Evolutionary conservation across 2,113 vertebrate species (phyloP).

Genomic region (Entelurus aequoreus): DNA sequence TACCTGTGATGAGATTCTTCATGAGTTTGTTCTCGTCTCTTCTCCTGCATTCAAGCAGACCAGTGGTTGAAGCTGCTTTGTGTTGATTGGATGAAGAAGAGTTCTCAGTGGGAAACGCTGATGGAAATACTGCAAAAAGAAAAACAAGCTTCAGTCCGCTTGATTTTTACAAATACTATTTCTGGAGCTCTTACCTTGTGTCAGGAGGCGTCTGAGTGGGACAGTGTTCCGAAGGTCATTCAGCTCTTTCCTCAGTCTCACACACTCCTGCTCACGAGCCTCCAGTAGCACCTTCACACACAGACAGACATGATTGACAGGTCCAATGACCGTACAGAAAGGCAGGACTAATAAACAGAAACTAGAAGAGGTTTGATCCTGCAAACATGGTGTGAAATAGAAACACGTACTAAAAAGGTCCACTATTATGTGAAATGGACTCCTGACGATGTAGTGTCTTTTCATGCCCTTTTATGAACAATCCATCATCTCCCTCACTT

Average conservation of each 20-base stretch:
- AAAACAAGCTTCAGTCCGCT: neutral
- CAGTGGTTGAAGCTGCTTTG: conserved; percentile 34
- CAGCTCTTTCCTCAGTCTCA: conserved; percentile 67
- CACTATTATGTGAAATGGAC: too few relatives aligned
- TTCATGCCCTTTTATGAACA: too few relatives aligned
- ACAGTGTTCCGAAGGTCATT: conserved; percentile 53
- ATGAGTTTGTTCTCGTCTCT: conserved; percentile 72
- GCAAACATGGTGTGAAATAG: conserved; percentile 2
- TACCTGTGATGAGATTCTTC: conserved; percentile 78
- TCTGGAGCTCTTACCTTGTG: conserved; percentile 41
- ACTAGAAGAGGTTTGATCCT: conserved; percentile 41
- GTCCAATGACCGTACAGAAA: neutral
- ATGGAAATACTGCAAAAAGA: conserved; percentile 21
- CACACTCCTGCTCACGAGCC: conserved; percentile 62
- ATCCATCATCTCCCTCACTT: too few relatives aligned
- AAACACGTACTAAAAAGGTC: too few relatives aligned
- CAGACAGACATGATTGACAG: neutral
- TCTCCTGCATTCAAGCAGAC: conserved; percentile 71
- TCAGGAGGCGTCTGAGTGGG: conserved; percentile 57
- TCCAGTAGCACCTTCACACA: conserved; percentile 63
- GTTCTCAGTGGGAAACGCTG: conserved; percentile 20
- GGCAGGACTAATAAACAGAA: conserved; percentile 14
- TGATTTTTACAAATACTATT: neutral
- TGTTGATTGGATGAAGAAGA: neutral
- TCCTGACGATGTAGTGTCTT: too few relatives aligned